phyloP scores from a whole-genome alignment of 2,797 vertebrate genomes.

The Pseudomugil gertrudae region DNA sequence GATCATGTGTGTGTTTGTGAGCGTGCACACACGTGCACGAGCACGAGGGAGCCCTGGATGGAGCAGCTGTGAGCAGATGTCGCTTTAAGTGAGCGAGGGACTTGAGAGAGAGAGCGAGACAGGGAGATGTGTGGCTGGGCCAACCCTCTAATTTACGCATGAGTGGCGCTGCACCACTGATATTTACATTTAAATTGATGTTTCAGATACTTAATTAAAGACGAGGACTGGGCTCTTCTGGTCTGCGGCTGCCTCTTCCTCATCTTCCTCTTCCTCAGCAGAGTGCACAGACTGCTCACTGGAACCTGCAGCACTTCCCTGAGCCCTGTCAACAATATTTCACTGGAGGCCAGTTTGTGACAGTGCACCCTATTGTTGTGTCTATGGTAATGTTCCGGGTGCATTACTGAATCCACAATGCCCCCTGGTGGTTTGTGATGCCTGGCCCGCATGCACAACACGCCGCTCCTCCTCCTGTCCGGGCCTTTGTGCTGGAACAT shows the following conservation, averaged over 20 bases:
- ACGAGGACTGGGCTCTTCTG: constrained; percentile 87
- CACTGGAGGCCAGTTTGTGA: constrained; percentile 81
- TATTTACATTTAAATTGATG: constrained; percentile 93
- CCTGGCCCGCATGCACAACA: constrained; percentile 34
- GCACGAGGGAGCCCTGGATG: constrained; percentile 69
- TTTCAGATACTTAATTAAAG: constrained; percentile 92
- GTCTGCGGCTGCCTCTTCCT: constrained; percentile 82
- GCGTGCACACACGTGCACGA: neutral
- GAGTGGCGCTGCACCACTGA: constrained; percentile 85
- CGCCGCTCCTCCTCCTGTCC: constrained; percentile 14
- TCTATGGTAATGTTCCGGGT: constrained; percentile 76
- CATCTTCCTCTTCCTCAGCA: constrained; percentile 84
- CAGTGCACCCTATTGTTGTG: constrained; percentile 75
- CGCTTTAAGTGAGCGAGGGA: constrained; percentile 85
- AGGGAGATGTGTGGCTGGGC: constrained; percentile 78
- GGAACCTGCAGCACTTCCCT: constrained; percentile 82
- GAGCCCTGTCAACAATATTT: constrained; percentile 81
- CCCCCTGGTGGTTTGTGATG: constrained; percentile 85
- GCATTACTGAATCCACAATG: constrained; percentile 87
- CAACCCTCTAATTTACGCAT: constrained; percentile 88
- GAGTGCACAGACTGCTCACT: constrained; percentile 84
- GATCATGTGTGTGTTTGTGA: constrained; percentile 2
- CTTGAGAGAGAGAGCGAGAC: constrained; percentile 77
- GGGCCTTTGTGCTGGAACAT: constrained; percentile 13
- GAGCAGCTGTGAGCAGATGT: constrained; percentile 88